Conservation (phyloP, 2,888 invertebrate genomes). For the Eupithecia subumbrata region DNA sequence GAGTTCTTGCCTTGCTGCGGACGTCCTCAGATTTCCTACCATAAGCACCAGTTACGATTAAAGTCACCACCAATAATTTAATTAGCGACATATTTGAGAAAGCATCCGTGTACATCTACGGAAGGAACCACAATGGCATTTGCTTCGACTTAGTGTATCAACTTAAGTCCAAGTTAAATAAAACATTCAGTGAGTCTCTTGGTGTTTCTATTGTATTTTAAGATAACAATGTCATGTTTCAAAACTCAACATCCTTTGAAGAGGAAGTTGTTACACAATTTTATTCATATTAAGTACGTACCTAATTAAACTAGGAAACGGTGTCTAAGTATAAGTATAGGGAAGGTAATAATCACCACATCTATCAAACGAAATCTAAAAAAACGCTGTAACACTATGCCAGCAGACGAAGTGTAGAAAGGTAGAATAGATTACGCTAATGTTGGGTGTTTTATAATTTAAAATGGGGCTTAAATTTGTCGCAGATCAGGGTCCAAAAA, state of each 20-base stretch:
- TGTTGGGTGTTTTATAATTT: too few relatives aligned
- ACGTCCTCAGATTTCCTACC: slow-evolving; percentile 32
- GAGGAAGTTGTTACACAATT: not conserved
- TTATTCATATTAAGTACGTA: not conserved
- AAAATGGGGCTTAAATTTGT: too few relatives aligned
- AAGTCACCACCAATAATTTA: slow-evolving; percentile 30
- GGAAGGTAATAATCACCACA: too few relatives aligned
- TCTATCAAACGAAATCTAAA: too few relatives aligned
- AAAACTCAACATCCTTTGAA: slow-evolving; percentile 29
- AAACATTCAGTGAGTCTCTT: slow-evolving; percentile 31
- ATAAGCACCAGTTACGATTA: slow-evolving; percentile 30
- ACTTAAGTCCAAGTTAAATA: slow-evolving; percentile 37
- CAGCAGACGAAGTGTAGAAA: too few relatives aligned
- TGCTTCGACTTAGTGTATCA: slow-evolving; percentile 24
- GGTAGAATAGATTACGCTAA: too few relatives aligned
- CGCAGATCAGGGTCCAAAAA: too few relatives aligned
- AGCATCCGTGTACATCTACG: slow-evolving; percentile 36
- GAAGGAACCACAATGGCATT: slow-evolving; percentile 36
- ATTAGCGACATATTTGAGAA: slow-evolving; percentile 46
- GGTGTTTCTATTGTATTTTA: slow-evolving; percentile 36
- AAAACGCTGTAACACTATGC: too few relatives aligned
- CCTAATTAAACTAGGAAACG: not conserved
- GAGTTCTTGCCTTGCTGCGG: slow-evolving; percentile 16
- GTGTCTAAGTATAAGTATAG: too few relatives aligned
- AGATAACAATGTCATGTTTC: slow-evolving; percentile 53